These are phyloP conservation scores for Anguilla megastoma DNA, from an alignment of 2,797 vertebrate genomes.

Conservation along the genomic window DNA sequence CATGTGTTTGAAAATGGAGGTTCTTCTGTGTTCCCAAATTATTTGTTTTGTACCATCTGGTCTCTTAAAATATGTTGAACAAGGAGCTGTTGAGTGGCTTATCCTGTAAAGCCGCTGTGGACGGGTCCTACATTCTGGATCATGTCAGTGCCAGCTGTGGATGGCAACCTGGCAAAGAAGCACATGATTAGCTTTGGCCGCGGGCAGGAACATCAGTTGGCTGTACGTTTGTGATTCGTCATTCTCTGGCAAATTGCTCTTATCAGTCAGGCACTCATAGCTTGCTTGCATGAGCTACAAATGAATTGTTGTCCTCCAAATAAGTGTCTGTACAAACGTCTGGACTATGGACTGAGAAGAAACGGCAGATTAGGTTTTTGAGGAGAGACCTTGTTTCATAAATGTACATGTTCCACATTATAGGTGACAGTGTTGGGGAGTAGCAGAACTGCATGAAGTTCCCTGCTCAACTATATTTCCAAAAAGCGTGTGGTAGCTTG, in stretches of 20 bases:
- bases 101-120: neutral
- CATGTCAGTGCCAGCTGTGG: neutral
- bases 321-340: neutral
- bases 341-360: neutral
- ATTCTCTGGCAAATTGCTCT: neutral
- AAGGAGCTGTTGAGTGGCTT: neutral
- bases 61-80: neutral
- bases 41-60: neutral
- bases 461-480: neutral
- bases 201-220: neutral
- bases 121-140: neutral
- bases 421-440: neutral
- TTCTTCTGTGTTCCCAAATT: neutral
- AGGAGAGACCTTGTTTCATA: neutral
- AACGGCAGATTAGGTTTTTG: neutral
- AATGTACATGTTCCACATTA: neutral
- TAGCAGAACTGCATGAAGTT: neutral
- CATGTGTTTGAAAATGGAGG: neutral
- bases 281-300: constrained; percentile 10
- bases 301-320: neutral
- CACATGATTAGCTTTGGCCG: neutral
- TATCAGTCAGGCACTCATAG: neutral
- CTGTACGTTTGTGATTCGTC: neutral
- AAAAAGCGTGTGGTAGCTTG: neutral
- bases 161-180: neutral